Conservation (phyloP, 2,888 invertebrate species). For the Eupsilia transversa region DNA sequence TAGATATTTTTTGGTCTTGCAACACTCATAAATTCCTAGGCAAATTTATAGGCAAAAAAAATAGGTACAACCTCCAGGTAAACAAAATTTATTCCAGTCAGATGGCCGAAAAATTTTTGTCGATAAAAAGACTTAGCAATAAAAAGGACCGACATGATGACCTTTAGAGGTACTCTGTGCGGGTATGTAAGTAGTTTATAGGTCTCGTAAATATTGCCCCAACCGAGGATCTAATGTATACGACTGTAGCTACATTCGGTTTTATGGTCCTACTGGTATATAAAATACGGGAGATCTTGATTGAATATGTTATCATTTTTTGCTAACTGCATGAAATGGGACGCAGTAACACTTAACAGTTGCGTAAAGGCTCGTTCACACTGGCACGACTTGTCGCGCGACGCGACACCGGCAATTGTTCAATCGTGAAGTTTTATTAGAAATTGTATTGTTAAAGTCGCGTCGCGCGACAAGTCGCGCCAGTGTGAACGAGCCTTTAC, state of each 20-base stretch:
- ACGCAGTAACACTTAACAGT: neutral
- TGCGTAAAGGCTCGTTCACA: too few species aligned
- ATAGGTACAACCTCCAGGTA: constrained; percentile 19
- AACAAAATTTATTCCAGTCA: constrained; percentile 34
- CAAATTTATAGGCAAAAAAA: constrained; percentile 16
- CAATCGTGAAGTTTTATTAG: too few species aligned
- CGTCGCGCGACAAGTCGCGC: too few species aligned
- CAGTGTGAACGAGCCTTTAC: too few species aligned
- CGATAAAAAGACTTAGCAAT: constrained; percentile 49
- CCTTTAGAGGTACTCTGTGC: constrained; percentile 51
- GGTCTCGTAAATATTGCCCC: constrained; percentile 63
- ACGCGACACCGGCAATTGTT: too few species aligned
- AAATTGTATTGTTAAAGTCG: too few species aligned
- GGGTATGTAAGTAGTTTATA: constrained; percentile 61
- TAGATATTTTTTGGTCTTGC: neutral
- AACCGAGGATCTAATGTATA: constrained; percentile 53
- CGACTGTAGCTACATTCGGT: constrained; percentile 46
- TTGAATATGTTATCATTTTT: constrained; percentile 10
- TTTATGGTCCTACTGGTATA: constrained; percentile 34
- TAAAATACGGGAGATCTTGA: constrained; percentile 4
- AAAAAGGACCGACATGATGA: constrained; percentile 57
- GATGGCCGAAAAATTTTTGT: constrained; percentile 43
- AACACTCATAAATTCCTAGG: neutral
- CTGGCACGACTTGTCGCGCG: too few species aligned
- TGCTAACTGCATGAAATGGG: neutral